Conservation (phyloP, 2,888 invertebrate species). For the Rhopalosiphum nymphaeae region DNA sequence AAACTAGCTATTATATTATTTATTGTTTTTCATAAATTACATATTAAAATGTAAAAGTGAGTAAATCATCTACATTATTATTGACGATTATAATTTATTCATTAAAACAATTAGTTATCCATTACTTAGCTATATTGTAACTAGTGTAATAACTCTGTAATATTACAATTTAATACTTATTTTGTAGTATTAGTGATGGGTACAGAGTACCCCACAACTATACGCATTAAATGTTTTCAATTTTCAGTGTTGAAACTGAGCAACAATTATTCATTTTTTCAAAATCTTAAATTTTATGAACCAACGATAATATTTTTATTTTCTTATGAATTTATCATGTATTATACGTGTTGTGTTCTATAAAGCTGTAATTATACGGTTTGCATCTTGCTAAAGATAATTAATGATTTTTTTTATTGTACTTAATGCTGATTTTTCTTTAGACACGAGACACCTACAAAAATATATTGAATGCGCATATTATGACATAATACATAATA, state of each 20-base stretch:
- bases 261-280: not conserved
- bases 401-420: not conserved
- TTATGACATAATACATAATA: not conserved
- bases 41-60: no score
- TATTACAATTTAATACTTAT: not conserved
- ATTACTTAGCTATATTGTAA: no score
- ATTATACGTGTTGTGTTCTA: not conserved
- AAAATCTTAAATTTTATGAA: not conserved
- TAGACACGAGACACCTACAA: conserved; percentile 11
- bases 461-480: not conserved
- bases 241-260: not conserved
- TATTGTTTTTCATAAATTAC: no score
- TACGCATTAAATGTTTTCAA: not conserved
- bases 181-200: not conserved
- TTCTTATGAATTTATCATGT: not conserved
- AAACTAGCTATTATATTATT: no score
- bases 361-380: not conserved
- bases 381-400: not conserved
- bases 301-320: not conserved
- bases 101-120: no score
- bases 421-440: conserved; percentile 24
- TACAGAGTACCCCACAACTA: no score
- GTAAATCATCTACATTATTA: no score
- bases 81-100: no score
- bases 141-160: no score